Evolutionary conservation across 2,797 vertebrate species (phyloP).

Genomic region (Eulemur mongoz): DNA sequence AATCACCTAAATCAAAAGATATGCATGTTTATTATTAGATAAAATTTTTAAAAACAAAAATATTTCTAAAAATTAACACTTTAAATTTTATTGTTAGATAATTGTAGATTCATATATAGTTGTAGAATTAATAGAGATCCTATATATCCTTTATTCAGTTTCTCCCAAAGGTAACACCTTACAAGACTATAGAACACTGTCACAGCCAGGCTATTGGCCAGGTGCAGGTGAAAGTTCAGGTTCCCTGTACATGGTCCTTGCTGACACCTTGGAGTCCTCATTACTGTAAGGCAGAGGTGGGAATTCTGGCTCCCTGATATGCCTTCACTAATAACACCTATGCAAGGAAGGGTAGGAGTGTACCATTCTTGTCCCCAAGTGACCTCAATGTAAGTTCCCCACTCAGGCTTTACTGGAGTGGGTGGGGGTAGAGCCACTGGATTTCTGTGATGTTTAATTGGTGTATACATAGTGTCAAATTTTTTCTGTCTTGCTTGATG

Average conservation of each 20-base stretch:
- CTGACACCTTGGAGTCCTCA: background rate
- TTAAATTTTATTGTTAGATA: background rate
- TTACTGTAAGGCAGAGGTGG: background rate
- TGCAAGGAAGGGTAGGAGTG: background rate
- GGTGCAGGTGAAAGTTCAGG: background rate
- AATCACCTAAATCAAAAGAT: background rate
- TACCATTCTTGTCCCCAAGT: too few relatives aligned
- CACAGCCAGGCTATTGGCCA: background rate
- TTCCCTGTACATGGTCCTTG: background rate
- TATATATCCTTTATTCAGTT: background rate
- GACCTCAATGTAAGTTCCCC: too few relatives aligned
- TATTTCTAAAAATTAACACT: background rate
- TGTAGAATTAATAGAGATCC: background rate
- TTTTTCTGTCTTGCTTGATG: background rate
- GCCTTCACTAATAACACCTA: too few relatives aligned
- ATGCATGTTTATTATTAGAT: background rate
- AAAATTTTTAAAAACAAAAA: background rate
- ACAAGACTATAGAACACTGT: background rate
- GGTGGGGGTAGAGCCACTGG: rapidly evolving
- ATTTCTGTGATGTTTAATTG: background rate
- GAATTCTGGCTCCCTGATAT: too few relatives aligned
- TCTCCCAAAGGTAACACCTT: background rate
- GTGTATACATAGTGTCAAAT: background rate
- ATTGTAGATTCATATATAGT: background rate
- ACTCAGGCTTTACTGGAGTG: background rate